Percentiles rank a stretch among this genome's conserved stretches.
phyloP scores from a whole-genome alignment of 2,888 invertebrate genomes.

The Cyclophora albipunctata region DNA sequence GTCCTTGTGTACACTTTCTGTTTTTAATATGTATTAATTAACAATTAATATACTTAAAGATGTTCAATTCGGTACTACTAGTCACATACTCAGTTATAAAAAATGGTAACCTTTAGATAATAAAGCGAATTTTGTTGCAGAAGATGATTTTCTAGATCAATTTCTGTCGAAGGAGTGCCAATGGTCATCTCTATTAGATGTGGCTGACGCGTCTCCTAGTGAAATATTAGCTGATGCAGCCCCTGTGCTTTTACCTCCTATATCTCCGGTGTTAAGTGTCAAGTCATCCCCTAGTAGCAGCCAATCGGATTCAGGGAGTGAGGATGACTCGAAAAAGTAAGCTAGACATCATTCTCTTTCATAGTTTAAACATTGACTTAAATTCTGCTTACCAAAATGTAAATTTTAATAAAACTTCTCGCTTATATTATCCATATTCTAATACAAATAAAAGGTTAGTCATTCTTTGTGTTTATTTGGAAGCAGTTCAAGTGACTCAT shows the following conservation, averaged over 20 bases:
- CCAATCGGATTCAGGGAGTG: slow-evolving; percentile 64
- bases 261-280: slow-evolving; percentile 53
- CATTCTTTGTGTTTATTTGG: slow-evolving; percentile 3
- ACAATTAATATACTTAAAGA: neutral
- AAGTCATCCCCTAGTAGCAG: slow-evolving; percentile 60
- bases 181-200: slow-evolving; percentile 62
- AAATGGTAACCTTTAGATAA: slow-evolving; percentile 1
- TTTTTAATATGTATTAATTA: slow-evolving; percentile 16
- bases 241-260: slow-evolving; percentile 49
- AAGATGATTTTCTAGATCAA: slow-evolving; percentile 61
- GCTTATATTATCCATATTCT: too few relatives aligned
- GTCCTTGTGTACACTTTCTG: slow-evolving; percentile 45
- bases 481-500: slow-evolving; percentile 41
- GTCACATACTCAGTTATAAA: neutral
- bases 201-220: slow-evolving; percentile 64
- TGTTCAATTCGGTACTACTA: slow-evolving; percentile 7
- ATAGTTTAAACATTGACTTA: slow-evolving; percentile 4
- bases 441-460: too few relatives aligned
- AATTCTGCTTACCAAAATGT: neutral
- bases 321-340: slow-evolving; percentile 68
- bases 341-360: slow-evolving; percentile 1
- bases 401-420: too few relatives aligned
- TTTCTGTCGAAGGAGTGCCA: slow-evolving; percentile 56
- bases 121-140: slow-evolving; percentile 26
- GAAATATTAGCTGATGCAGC: slow-evolving; percentile 68